Base-by-base conservation (phyloP, 53 echinoderm and acorn worm species). In the Holothuria leucospilota region DNA sequence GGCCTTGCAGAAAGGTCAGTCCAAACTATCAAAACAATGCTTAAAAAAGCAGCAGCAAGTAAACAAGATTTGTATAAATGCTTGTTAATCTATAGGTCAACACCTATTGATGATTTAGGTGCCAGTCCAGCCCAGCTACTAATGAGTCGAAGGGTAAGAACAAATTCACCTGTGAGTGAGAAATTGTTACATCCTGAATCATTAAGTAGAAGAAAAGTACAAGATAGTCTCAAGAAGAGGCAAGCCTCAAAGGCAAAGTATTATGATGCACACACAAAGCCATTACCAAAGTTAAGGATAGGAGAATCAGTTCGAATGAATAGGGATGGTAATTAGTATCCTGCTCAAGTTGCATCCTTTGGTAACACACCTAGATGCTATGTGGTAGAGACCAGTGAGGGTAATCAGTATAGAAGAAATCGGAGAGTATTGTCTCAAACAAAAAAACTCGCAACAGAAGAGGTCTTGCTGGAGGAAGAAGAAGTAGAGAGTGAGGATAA, bases 1-100 rank as follows among this genome's bases (percentile, higher is more conserved):
- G 93, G 90, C 12, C 69, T 74, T 28, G 90, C 88, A 39, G 92
- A 88, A 60, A 77, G 88, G 64, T 69, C 88, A 13, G 85, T 92
- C 6, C 83, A 85, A 13, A 87, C 74, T 23, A 62, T 71, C 12
- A 92, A 87, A 52, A 25, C 29, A 38, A 68, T 80, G n/a, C 51
- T 85, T 23, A 75, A 84, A 71, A 87, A 87, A 39, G 56, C 89
- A 20, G 39, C 30, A 71, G 10, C 39, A 15, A 39, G 29, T 39
- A 39, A 39, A 15, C 39, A 62, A 82, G 82, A 82, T 16, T 21
- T 20, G 38, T 82, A 63, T 28, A 59, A 61, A 40, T 26, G 61
- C 21, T 24, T 82, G 63, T 39, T 82, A 62, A 39, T 23, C 16
- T 82, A 82, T 29, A 59, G 63, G 29, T 63, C 63, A 27, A 62